Evolutionary conservation across 2,797 vertebrate genomes (phyloP), one percentile per base, ranked within the genome.

Genomic region (Oreortyx pictus): DNA sequence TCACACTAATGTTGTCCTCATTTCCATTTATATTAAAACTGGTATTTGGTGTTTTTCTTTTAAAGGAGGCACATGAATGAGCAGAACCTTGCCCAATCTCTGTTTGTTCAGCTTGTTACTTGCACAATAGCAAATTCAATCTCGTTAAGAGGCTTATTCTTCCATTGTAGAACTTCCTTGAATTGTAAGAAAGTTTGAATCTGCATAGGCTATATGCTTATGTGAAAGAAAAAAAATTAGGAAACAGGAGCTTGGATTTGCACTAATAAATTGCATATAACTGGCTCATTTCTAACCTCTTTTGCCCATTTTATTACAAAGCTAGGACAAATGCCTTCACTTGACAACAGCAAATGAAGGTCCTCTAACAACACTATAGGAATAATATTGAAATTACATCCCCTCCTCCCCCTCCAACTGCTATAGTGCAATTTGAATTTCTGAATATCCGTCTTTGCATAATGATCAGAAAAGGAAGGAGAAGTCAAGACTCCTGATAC

Each of bases 21-120:
- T 98, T 98, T 98, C 97, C 98, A 98, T 98, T 98, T 98, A 98
- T 98, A 98, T 98, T 98, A 98, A 98, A 98, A 98, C 74, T 79
- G 62, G 93, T 98, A 97, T 98, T 98, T 98, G 97, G 39, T 62
- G 60, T 41, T 62, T 62, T 41, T 97, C 97, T 97, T 97, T 97
- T 97, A 96, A 97, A 97, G 90, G 90, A 96, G 91, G 95, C 96
- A 97, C 95, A 97, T 89, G 95, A 97, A 97, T 93, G 97, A 97
- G 95, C 94, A 97, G 92, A 97, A 96, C 96, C 88, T 97, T 96
- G 77, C 76, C 95, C 96, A 97, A 98, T 98, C 98, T 98, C 94
- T 98, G 97, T 98, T 98, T 98, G 97, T 96, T 98, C 98, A 98
- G 97, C 97, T 97, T 98, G 96, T 97, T 97, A 95, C 96, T 96